These are phyloP conservation scores for Maniola jurtina DNA, from an alignment of 1,140 invertebrate genomes.

Conservation along the genomic window DNA sequence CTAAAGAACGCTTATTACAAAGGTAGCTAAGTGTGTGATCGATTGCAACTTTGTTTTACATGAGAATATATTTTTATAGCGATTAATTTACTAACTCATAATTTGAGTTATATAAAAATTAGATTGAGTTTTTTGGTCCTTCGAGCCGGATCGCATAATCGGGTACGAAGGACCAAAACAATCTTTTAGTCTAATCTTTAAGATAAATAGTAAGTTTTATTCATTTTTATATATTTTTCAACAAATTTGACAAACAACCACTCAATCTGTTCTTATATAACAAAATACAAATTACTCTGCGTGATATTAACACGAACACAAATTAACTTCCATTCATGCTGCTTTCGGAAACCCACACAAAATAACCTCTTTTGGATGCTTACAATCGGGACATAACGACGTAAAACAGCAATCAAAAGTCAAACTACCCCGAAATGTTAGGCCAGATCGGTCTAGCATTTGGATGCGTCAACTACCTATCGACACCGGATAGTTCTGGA, in stretches of 20 bases:
- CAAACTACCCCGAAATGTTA: constrained; percentile 78
- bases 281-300: constrained; percentile 13
- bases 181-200: no score
- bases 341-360: neutral
- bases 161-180: no score
- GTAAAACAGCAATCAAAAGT: constrained; percentile 69
- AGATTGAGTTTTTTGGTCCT: neutral
- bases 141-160: neutral
- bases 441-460: constrained; percentile 76
- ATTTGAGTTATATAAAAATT: neutral
- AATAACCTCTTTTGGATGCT: neutral
- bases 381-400: neutral
- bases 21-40: constrained; percentile 70
- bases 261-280: neutral
- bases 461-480: constrained; percentile 76
- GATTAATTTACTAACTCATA: neutral
- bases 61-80: neutral
- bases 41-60: constrained; percentile 13
- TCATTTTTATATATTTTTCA: no score
- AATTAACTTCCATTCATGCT: constrained; percentile 35
- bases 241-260: neutral
- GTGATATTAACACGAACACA: constrained; percentile 17
- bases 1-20: constrained; percentile 73
- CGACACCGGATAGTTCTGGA: constrained; percentile 47
- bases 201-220: no score